A percentile compares a stretch with the other conserved stretches of the same genome.
Evolutionary conservation across 2,113 vertebrate species (phyloP).

Genomic region (Equus quagga): DNA sequence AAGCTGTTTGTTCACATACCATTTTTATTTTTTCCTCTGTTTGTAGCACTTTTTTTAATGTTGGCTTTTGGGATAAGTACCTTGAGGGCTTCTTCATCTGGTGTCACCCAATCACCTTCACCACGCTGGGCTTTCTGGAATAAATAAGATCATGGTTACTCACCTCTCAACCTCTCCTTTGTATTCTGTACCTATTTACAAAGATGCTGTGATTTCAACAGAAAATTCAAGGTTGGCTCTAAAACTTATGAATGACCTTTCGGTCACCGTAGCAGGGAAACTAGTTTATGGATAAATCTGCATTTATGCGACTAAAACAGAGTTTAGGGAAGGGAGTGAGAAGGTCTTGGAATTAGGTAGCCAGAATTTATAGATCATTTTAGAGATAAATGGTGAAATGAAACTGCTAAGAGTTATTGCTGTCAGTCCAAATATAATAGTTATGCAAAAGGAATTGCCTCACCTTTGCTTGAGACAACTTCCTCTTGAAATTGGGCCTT

Average conservation of each 20-base stretch:
- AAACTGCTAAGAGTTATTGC: constrained; percentile 36
- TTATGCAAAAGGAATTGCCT: background rate
- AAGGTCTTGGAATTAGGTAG: background rate
- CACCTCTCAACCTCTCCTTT: constrained; percentile 4
- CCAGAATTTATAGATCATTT: constrained; percentile 14
- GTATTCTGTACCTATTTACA: background rate
- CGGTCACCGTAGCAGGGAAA: background rate
- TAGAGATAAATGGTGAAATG: background rate
- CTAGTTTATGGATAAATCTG: background rate
- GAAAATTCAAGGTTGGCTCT: constrained; percentile 39
- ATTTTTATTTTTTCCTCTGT: background rate
- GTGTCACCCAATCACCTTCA: background rate
- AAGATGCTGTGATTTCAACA: constrained; percentile 5
- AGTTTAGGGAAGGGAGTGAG: background rate
- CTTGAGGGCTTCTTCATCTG: background rate
- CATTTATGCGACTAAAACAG: background rate
- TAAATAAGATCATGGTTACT: background rate
- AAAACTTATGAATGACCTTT: constrained; percentile 10
- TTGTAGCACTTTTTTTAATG: background rate
- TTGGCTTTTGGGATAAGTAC: background rate
- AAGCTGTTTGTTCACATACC: background rate
- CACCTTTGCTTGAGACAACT: background rate
- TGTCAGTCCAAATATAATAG: background rate
- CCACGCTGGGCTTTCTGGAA: background rate
- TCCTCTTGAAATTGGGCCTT: background rate